Evolutionary conservation across 2,888 invertebrate species (phyloP), one percentile per base, ranked within the genome.

Genomic region (Archips crataeganus): DNA sequence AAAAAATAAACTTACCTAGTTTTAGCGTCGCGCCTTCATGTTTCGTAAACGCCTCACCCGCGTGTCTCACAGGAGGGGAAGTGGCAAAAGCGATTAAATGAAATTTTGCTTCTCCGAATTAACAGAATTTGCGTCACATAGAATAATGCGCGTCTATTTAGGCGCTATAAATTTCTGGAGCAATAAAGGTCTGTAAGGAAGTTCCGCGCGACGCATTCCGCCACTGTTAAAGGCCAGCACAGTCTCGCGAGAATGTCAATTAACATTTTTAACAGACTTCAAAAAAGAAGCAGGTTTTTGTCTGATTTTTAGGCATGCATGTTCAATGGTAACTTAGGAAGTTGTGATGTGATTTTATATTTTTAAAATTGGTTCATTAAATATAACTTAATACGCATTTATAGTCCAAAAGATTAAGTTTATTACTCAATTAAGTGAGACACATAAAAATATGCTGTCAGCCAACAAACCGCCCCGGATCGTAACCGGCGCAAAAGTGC

Each of bases 81-180:
- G 54, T 45, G 54, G 62, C 62, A 70, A 70, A 47, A 75, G 73
- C 77, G 75, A 77, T 77, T 68, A 78, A 80, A 79, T 76, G 77
- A 77, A 77, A 75, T 72, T 75, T 76, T 70, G 77, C 72, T 78
- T 77, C 70, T 74, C 71, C 66, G 75, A 81, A 82, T 84, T 80
- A 85, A 81, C 80, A 80, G 77, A 81, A 82, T 82, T 82, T 79
- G 78, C 74, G 82, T 79, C 80, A 75, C 81, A 69, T 84, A 81
- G 61, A 85, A 82, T 84, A 83, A 85, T 81, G 82, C 77, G 77
- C 75, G 77, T 79, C 76, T 79, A 82, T 84, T 80, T 49, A 77
- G 72, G 76, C 47, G 66, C 75, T 76, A 81, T 81, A 80, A 81
- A 82, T 83, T 79, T 77, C 71, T 64, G 45, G 6, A 65, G 77